phyloP scores from a whole-genome alignment of 2,888 invertebrate genomes.

The Steinernema scapterisci region DNA sequence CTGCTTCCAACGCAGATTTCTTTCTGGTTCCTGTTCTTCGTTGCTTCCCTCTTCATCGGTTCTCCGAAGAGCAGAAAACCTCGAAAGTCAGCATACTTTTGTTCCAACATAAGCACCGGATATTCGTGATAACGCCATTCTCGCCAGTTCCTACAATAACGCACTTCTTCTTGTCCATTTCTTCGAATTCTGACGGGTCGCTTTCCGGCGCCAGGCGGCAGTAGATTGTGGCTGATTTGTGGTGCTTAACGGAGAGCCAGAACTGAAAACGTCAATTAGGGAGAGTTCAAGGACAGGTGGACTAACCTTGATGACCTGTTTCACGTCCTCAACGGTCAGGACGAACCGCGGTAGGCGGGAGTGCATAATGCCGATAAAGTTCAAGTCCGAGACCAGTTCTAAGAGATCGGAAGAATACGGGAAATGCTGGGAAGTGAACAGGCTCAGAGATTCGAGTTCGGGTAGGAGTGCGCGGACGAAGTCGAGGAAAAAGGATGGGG shows the following conservation, averaged over 20 bases:
- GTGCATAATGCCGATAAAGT: neutral
- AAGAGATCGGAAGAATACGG: neutral
- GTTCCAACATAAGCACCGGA: neutral
- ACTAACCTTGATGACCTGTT: neutral
- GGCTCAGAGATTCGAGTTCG: neutral
- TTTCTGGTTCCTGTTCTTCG: too few species aligned
- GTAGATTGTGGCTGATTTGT: neutral
- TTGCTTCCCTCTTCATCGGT: too few species aligned
- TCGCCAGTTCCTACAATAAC: neutral
- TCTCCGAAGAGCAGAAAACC: neutral
- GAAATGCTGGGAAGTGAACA: slow-evolving; percentile 21
- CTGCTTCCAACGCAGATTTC: too few species aligned
- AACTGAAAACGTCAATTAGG: neutral
- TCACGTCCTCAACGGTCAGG: neutral
- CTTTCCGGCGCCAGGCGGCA: neutral
- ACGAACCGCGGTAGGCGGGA: neutral
- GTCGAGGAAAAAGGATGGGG: neutral
- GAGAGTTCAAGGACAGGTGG: too few species aligned
- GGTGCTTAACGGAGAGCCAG: neutral
- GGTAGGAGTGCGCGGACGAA: neutral
- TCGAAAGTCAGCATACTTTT: neutral
- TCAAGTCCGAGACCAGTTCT: neutral
- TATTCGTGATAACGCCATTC: neutral
- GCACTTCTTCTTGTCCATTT: too few species aligned
- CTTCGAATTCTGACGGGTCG: neutral